Percentiles rank a stretch among this genome's conserved stretches.
Conservation (phyloP, 2,888 invertebrate species). For the Pheosia gnoma region DNA sequence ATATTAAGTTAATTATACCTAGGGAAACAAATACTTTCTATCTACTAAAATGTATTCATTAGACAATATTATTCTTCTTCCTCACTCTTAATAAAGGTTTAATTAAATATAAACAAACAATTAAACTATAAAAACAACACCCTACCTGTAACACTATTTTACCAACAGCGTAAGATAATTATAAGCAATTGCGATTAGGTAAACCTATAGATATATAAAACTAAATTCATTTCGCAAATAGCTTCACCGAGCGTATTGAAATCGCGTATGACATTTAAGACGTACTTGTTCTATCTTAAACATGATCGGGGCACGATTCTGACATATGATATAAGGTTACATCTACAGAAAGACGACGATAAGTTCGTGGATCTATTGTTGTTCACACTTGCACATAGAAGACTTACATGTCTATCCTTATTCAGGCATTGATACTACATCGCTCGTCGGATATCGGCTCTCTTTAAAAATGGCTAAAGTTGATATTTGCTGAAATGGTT, state of each 20-base stretch:
- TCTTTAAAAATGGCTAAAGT: not conserved
- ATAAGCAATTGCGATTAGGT: too few species aligned
- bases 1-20: too few species aligned
- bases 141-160: too few species aligned
- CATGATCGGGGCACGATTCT: conserved; percentile 34
- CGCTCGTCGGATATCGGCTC: not conserved
- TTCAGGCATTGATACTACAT: not conserved
- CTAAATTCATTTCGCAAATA: not conserved
- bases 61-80: too few species aligned
- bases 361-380: conserved; percentile 40
- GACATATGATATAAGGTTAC: conserved; percentile 44
- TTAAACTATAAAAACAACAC: too few species aligned
- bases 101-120: too few species aligned
- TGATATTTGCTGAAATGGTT: not conserved
- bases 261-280: conserved; percentile 26
- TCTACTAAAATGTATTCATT: too few species aligned
- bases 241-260: not conserved
- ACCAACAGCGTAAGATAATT: too few species aligned
- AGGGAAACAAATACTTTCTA: too few species aligned
- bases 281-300: conserved; percentile 19
- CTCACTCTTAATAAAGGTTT: too few species aligned
- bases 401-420: conserved; percentile 10
- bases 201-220: too few species aligned
- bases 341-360: conserved; percentile 25
- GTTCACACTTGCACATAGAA: conserved; percentile 38